Evolutionary conservation across 2,113 vertebrate genomes (phyloP).

Genomic region (Pterocles gutturalis): DNA sequence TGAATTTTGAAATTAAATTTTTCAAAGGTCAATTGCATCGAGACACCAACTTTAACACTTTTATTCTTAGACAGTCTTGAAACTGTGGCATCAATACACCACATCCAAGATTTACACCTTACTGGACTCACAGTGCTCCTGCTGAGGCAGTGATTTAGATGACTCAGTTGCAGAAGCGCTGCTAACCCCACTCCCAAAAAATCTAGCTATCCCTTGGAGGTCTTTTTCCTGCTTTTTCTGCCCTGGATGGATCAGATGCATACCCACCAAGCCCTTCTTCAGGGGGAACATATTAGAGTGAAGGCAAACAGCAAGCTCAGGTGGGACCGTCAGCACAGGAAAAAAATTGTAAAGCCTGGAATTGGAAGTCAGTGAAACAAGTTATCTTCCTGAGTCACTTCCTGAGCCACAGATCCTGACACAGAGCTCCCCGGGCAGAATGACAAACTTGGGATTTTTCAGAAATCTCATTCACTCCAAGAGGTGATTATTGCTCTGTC

Average conservation of each 20-base stretch:
- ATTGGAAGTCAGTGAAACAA: not conserved
- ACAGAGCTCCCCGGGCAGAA: not conserved
- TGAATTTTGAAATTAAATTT: not conserved
- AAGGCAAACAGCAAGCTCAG: not conserved
- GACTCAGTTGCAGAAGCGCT: not conserved
- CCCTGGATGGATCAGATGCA: not conserved
- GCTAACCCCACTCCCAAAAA: not conserved
- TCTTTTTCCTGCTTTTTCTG: not conserved
- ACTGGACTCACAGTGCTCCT: not conserved
- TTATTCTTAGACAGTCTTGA: not conserved
- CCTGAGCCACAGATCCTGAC: not conserved
- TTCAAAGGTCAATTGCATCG: not conserved
- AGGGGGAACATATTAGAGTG: not conserved
- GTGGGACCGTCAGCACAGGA: not conserved
- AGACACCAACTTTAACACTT: not conserved
- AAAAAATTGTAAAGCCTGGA: not conserved
- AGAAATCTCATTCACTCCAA: not conserved
- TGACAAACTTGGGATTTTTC: not conserved
- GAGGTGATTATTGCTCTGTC: not conserved
- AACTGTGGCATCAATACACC: not conserved
- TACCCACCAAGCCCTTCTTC: not conserved
- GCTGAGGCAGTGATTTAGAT: not conserved
- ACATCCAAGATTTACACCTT: not conserved
- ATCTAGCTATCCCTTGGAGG: not conserved
- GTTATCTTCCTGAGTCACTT: not conserved